Evolutionary conservation across 2,888 invertebrate species (phyloP), one percentile per base, ranked within the genome.

Genomic region (Hirtodrosophila duncani): DNA sequence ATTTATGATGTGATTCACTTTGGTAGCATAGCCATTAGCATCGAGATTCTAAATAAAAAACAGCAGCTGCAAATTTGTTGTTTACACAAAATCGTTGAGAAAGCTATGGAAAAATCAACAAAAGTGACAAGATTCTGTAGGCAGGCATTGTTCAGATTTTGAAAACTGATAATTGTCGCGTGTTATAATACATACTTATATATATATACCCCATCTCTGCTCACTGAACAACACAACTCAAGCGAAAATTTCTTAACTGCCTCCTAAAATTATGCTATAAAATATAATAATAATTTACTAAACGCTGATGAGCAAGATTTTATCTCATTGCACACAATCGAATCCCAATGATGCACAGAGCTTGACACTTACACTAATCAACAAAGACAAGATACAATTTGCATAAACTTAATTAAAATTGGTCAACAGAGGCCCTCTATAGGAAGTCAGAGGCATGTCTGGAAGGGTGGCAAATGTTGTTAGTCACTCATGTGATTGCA

Each of bases 381-480:
- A 39, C 27, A 27, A 27, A 18, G 27, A 31, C 27, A 17, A 30
- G 9, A n/a, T 18, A 21, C 11, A 59, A 67, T 80, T 62, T 68
- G 58, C 72, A 69, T 80, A 59, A 55, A 67, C 64, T 80, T 53
- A 65, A 63, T 53, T 52, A 60, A 68, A 72, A 56, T 49, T 27
- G 38, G 42, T 56, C 45, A 53, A 26, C 36, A 24, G 8, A 10
- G 16, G 18, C 39, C 24, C 14, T n/a, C n/a, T n/a, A n/a, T n/a
- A n/a, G n/a, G n/a, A n/a, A n/a, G 23, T 21, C 21, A 34, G 6
- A 10, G 1, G 8, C 9, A 29, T n/a, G 20, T 3, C n/a, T 27
- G 20, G 23, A 9, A 27, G 16, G 42, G 23, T 8, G 36, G 17
- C 17, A 11, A 6, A 5, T 18, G 17, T n/a, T 8, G 8, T 9